A percentile compares a stretch with the other conserved stretches of the same genome.
phyloP scores from a whole-genome alignment of 2,888 invertebrate species.

The Synergus laeviventris region DNA sequence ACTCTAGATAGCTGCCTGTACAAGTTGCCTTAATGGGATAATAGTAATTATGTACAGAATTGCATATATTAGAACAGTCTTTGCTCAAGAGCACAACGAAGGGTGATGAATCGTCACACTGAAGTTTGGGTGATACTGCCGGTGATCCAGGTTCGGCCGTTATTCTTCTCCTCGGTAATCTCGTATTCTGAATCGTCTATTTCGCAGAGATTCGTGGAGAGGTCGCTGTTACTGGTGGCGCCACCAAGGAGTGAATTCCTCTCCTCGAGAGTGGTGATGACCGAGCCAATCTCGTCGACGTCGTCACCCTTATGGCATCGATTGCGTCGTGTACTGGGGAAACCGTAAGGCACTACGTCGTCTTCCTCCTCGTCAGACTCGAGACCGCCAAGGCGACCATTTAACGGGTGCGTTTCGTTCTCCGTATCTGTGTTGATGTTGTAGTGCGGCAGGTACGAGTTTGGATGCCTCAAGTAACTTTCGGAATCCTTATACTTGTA shows the following conservation, averaged over 20 bases:
- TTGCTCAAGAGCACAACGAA: conserved; percentile 50
- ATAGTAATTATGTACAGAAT: conserved; percentile 69
- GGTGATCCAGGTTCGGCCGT: conserved; percentile 72
- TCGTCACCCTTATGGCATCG: conserved; percentile 73
- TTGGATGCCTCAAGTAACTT: conserved; percentile 88
- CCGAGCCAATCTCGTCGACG: conserved; percentile 82
- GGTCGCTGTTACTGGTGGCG: conserved; percentile 87
- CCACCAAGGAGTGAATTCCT: conserved; percentile 86
- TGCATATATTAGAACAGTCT: conserved; percentile 62
- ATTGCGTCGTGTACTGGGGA: conserved; percentile 76
- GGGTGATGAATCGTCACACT: conserved; percentile 70
- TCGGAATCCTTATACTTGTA: conserved; percentile 78
- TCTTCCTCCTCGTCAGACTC: conserved; percentile 73
- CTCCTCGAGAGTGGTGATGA: conserved; percentile 85
- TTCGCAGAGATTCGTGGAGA: conserved; percentile 93
- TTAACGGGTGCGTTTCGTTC: conserved; percentile 76
- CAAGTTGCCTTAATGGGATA: conserved; percentile 59
- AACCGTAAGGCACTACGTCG: conserved; percentile 78
- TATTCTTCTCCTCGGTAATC: conserved; percentile 75
- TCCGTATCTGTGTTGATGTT: conserved; percentile 83
- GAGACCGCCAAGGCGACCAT: conserved; percentile 71
- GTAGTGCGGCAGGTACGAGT: conserved; percentile 87
- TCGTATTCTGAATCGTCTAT: conserved; percentile 93
- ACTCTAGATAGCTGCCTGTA: conserved; percentile 66
- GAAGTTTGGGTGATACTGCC: conserved; percentile 75